These are phyloP conservation scores for Hetaerina titia DNA, from an alignment of 2,888 invertebrate species.

Conservation along the genomic window DNA sequence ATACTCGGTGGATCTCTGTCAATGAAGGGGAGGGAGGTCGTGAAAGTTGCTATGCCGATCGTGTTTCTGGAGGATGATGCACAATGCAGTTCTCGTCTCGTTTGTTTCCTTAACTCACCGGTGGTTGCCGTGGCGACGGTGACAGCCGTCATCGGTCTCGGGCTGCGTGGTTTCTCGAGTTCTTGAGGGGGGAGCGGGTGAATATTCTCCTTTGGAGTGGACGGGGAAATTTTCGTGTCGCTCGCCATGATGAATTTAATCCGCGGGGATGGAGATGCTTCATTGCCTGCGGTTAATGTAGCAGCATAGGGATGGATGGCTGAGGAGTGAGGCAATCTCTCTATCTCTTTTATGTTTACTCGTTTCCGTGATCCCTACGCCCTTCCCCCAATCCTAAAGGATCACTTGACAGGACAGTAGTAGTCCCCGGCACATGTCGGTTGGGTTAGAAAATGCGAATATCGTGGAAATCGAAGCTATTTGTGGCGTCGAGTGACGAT, in stretches of 20 bases:
- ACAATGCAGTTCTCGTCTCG: background rate
- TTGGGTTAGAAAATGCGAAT: background rate
- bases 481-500: background rate
- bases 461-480: background rate
- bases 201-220: background rate
- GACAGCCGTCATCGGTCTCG: background rate
- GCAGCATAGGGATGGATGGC: background rate
- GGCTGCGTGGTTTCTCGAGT: background rate
- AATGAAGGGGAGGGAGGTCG: background rate
- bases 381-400: background rate
- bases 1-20: background rate
- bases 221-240: background rate
- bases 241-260: constrained; percentile 4
- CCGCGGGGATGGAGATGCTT: background rate
- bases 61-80: background rate
- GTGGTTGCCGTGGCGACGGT: constrained; percentile 2
- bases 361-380: background rate
- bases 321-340: background rate
- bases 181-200: background rate
- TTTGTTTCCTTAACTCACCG: background rate
- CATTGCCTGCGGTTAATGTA: background rate
- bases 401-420: background rate
- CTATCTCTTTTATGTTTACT: background rate
- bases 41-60: background rate
- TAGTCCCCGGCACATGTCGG: background rate